Evolutionary conservation across 2,113 vertebrate genomes (phyloP).

Genomic region (Prolemur simus): DNA sequence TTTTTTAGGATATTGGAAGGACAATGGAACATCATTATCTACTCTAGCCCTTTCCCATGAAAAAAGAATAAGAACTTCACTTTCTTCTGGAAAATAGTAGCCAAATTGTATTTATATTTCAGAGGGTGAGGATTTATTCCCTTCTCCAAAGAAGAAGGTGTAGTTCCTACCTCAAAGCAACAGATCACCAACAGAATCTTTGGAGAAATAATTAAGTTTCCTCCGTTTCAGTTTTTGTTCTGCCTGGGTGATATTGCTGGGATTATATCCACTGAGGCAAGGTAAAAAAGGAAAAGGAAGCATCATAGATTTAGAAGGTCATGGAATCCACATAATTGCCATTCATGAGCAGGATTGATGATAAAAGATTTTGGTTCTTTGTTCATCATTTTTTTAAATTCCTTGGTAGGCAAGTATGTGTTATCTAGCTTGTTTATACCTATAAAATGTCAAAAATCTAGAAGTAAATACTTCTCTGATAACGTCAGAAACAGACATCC

Average conservation of each 20-base stretch:
- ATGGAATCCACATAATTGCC: not conserved
- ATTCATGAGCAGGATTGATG: not conserved
- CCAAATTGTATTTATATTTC: not conserved
- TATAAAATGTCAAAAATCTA: not conserved
- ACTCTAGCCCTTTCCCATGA: not conserved
- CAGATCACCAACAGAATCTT: not conserved
- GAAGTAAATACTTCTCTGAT: not conserved
- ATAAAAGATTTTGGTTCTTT: not conserved
- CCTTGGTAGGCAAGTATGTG: not conserved
- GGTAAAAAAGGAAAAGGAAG: not conserved
- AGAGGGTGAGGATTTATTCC: not conserved
- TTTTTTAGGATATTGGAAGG: not conserved
- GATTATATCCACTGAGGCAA: not conserved
- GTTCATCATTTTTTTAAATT: not conserved
- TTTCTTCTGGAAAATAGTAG: not conserved
- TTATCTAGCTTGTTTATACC: not conserved
- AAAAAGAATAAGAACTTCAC: not conserved
- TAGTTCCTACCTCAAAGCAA: not conserved
- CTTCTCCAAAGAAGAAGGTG: not conserved
- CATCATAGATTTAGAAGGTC: not conserved
- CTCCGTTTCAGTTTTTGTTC: not conserved
- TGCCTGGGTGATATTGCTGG: not conserved
- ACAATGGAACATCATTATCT: not conserved
- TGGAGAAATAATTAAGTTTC: not conserved
- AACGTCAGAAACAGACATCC: not conserved